Evolutionary conservation across 2,888 invertebrate genomes (phyloP), one percentile per base, ranked within the genome.

Genomic region (Drosophila ustulata): DNA sequence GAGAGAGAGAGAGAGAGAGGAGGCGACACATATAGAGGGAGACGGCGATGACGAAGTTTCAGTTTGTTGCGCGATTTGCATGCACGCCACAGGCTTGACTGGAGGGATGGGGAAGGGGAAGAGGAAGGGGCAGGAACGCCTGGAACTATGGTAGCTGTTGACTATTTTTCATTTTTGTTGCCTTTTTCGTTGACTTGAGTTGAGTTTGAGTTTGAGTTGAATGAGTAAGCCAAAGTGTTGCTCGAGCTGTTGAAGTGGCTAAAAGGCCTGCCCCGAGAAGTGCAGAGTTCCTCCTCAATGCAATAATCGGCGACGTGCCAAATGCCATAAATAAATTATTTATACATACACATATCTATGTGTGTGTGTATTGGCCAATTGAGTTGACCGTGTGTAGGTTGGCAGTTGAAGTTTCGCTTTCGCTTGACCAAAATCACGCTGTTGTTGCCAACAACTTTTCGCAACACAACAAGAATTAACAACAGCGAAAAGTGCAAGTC

Each of bases 171-270:
- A 32, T 8, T 18, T 18, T 5, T 32, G 43, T 55, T 43, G 53
- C 41, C 18, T 30, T 30, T 30, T 37, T 37, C 37, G n/a, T 4
- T n/a, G 37, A 37, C 39, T 41, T 18, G 13, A 13, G 39, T 39
- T 13, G 39, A 39, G 34, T 34, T 34, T 11, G 32, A 8, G 32
- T 32, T 9, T 11, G 34, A 34, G 28, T 53, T 53, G 52, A 58
- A 64, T 75, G 80, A 79, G 75, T 79, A 79, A 74, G 41, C 59
- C 67, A 59, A 74, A 69, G 80, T 75, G 75, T 63, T 74, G 58
- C 39, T n/a, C 34, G 50, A 78, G 75, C 75, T 63, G 69, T 78
- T 79, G 46, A 79, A 61, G 59, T 65, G 69, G 28, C 64, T 57
- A 49, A 71, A 61, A 77, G 56, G 45, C 52, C 41, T 57, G 41